Percentiles rank a stretch among this genome's conserved stretches.
Evolutionary conservation across 1,140 invertebrate genomes (phyloP).

Genomic region (Mycetomoellerius zeteki): DNA sequence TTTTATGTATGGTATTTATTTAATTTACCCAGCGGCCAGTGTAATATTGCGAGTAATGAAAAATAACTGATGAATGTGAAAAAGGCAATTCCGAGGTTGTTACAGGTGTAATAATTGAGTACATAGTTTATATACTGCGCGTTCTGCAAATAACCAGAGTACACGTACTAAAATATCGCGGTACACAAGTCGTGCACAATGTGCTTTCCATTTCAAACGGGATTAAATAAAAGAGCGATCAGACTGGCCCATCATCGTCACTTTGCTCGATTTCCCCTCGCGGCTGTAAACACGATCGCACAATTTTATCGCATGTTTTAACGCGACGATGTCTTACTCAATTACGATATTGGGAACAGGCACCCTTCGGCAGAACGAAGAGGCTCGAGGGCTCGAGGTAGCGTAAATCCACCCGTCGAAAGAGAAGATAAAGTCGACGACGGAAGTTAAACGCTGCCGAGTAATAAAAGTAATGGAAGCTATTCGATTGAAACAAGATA

Average conservation of each 20-base stretch:
- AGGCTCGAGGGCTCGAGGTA: background rate
- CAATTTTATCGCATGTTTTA: conserved; percentile 38
- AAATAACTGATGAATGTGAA: conserved; percentile 48
- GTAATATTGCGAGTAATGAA: conserved; percentile 44
- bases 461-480: conserved; percentile 58
- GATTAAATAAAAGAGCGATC: background rate
- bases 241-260: background rate
- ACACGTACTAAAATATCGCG: background rate
- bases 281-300: background rate
- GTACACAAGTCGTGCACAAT: background rate
- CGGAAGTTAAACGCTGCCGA: conserved; percentile 43
- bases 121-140: background rate
- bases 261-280: background rate
- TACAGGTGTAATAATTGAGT: conserved; percentile 13
- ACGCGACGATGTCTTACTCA: conserved; percentile 23
- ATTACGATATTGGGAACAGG: conserved; percentile 41
- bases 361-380: background rate
- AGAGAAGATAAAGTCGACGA: conserved; percentile 33
- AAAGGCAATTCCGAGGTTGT: background rate
- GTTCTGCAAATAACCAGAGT: background rate
- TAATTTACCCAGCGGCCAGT: conserved; percentile 29
- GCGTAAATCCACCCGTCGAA: conserved; percentile 35
- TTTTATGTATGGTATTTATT: conserved; percentile 51
- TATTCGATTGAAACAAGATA: conserved; percentile 24
- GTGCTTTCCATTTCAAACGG: background rate